Evolutionary conservation across 1,140 invertebrate genomes (phyloP).

Genomic region (Penaeus indicus): DNA sequence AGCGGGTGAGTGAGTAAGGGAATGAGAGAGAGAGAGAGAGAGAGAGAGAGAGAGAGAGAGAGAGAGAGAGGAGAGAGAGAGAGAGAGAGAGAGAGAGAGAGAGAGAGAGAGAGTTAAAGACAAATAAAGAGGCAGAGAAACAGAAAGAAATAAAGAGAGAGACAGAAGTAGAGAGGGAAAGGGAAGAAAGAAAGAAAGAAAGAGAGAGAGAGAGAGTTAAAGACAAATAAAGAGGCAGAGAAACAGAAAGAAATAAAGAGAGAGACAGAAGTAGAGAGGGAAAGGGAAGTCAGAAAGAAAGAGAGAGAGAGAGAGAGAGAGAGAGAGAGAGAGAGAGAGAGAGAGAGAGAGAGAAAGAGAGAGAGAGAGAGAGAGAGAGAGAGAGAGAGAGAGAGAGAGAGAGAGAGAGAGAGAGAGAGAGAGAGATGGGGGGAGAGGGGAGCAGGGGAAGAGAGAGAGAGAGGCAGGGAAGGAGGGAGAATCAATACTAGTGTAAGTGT

Average conservation of each 20-base stretch:
- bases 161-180: background rate
- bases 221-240: background rate
- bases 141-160: background rate
- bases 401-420: too few relatives aligned
- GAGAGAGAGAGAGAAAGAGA: background rate
- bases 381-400: background rate
- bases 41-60: background rate
- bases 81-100: background rate
- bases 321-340: background rate
- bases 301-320: background rate
- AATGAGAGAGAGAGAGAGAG: background rate
- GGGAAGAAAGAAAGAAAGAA: background rate
- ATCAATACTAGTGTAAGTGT: background rate
- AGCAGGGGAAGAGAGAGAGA: slow-evolving; percentile 16
- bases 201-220: background rate
- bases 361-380: background rate
- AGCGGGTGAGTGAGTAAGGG: background rate
- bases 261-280: background rate
- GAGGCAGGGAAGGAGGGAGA: background rate
- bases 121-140: background rate
- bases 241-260: background rate
- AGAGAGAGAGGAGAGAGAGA: background rate
- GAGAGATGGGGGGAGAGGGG: background rate
- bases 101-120: background rate
- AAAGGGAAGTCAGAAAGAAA: background rate